phyloP scores from a whole-genome alignment of 2,888 invertebrate species.

The Eubasilissa splendida region DNA sequence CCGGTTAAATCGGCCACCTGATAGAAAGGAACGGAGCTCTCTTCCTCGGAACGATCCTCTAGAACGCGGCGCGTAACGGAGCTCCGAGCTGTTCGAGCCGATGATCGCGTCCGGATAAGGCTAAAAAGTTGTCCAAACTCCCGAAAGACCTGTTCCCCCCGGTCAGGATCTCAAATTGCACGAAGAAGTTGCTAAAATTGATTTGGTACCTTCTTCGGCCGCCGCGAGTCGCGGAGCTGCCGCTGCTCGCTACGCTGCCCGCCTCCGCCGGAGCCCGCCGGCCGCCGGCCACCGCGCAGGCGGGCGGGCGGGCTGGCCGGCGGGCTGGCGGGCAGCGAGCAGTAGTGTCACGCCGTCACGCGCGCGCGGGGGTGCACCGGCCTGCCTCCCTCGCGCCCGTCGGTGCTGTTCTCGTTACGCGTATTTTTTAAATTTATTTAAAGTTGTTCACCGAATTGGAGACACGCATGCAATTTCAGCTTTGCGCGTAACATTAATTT shows the following conservation, averaged over 20 bases:
- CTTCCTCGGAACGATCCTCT: neutral
- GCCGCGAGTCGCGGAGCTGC: neutral
- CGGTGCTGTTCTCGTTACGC: neutral
- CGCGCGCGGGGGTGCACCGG: neutral
- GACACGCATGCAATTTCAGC: too few species aligned
- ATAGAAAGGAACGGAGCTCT: neutral
- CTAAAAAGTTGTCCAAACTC: slow-evolving; percentile 8
- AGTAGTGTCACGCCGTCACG: neutral
- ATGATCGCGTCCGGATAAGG: neutral
- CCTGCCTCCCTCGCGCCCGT: neutral
- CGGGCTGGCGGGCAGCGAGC: neutral
- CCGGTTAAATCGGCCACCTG: neutral
- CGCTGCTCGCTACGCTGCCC: neutral
- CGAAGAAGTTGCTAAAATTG: neutral
- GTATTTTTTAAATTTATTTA: too few species aligned
- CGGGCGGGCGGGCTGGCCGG: neutral
- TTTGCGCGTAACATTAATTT: too few species aligned
- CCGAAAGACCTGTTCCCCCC: slow-evolving; percentile 31
- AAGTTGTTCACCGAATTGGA: too few species aligned
- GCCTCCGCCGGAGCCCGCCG: neutral
- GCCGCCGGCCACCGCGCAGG: neutral
- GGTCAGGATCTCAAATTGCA: neutral
- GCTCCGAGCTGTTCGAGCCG: neutral
- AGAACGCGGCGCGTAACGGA: too few species aligned
- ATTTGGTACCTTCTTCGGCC: neutral